Conservation (phyloP, 92 coral and sea anemone genomes). For the Parazoanthus swiftii region DNA sequence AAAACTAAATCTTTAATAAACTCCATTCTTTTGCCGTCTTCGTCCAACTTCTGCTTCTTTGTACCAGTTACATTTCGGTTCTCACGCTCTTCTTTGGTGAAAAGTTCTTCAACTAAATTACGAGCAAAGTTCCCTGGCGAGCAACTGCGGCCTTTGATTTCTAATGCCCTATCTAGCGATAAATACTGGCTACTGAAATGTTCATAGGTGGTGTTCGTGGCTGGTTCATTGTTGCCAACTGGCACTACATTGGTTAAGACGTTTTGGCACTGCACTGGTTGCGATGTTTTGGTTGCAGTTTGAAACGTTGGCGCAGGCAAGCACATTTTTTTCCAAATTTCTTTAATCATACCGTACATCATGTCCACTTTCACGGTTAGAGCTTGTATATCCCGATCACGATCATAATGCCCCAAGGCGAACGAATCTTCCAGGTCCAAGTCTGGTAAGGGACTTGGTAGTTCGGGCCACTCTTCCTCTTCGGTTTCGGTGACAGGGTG, state of each 20-base stretch:
- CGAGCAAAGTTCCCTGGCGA: not conserved
- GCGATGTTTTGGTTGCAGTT: not conserved
- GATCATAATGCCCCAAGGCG: too few relatives aligned
- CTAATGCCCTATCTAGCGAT: not conserved
- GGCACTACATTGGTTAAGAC: too few relatives aligned
- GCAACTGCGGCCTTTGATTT: conserved; percentile 27
- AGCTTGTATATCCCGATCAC: too few relatives aligned
- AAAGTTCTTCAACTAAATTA: not conserved
- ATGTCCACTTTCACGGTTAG: too few relatives aligned
- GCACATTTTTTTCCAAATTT: not conserved
- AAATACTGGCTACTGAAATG: not conserved
- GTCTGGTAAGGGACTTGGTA: not conserved
- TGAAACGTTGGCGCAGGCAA: not conserved
- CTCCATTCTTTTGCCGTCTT: not conserved
- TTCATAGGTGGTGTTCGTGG: conserved; percentile 1
- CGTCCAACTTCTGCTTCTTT: not conserved
- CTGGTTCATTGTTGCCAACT: not conserved
- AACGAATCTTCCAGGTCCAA: not conserved
- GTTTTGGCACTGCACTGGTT: not conserved
- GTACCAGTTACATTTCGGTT: not conserved
- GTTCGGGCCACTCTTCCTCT: not conserved
- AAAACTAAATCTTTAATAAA: not conserved
- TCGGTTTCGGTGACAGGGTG: not conserved
- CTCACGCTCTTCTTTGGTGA: conserved; percentile 3
- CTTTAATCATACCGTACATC: not conserved